Conservation (phyloP, 2,888 invertebrate genomes). For the Magallana nippona region DNA sequence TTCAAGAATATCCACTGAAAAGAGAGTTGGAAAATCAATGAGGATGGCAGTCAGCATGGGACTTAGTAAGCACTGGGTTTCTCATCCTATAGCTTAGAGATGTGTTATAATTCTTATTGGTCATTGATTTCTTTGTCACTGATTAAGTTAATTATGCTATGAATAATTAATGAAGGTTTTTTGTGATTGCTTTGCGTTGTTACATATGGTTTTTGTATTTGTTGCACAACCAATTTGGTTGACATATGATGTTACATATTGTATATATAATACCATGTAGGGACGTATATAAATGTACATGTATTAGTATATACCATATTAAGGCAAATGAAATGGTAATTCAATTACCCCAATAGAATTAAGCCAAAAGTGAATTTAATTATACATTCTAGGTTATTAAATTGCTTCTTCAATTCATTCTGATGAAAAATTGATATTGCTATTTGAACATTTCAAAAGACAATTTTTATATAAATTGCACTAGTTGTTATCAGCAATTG, state of each 20-base stretch:
- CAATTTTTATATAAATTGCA: neutral
- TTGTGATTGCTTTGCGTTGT: neutral
- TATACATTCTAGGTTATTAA: too few relatives aligned
- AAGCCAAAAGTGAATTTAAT: too few relatives aligned
- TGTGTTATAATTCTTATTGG: conserved; percentile 11
- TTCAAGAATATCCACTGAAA: neutral
- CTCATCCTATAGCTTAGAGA: neutral
- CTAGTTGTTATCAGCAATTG: neutral
- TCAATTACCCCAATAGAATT: too few relatives aligned
- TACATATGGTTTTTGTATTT: neutral
- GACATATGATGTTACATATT: too few relatives aligned
- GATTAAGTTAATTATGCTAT: conserved; percentile 6
- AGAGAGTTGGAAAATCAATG: conserved; percentile 1
- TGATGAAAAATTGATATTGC: too few relatives aligned
- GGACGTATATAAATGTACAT: too few relatives aligned
- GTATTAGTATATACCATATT: too few relatives aligned
- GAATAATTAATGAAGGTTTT: conserved; percentile 9
- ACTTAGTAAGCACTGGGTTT: conserved; percentile 3
- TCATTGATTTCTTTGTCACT: conserved; percentile 3
- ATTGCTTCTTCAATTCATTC: too few relatives aligned
- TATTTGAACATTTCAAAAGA: neutral
- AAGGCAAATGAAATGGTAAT: too few relatives aligned
- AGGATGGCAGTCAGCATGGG: neutral
- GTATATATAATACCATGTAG: too few relatives aligned
- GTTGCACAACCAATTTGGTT: neutral